These are phyloP conservation scores for Lucilia cuprina DNA, from an alignment of 1,140 invertebrate genomes.

Conservation along the genomic window DNA sequence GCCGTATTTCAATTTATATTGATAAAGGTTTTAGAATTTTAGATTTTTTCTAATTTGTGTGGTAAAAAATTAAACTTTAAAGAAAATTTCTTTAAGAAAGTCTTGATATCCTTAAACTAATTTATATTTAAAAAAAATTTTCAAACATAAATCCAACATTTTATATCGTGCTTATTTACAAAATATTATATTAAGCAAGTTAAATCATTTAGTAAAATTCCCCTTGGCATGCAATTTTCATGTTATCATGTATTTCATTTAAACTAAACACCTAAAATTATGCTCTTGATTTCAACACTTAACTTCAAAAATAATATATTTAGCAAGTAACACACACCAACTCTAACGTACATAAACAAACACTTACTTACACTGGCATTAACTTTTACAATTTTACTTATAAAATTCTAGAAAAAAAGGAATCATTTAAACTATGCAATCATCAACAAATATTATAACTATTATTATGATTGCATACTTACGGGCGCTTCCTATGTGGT, in stretches of 20 bases:
- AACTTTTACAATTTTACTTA: background rate
- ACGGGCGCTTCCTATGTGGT: constrained; percentile 26
- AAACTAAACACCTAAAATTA: constrained; percentile 12
- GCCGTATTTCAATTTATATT: constrained; percentile 26
- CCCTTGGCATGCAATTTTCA: constrained; percentile 5
- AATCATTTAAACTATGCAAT: constrained; percentile 30
- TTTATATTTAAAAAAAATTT: no score
- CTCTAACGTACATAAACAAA: background rate
- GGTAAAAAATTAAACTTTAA: background rate
- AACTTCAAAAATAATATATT: background rate
- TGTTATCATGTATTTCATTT: constrained; percentile 12
- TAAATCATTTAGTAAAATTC: background rate
- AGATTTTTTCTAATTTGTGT: background rate
- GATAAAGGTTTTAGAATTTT: background rate
- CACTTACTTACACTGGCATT: background rate
- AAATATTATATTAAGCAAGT: background rate
- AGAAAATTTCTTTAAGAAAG: no score
- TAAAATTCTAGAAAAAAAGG: background rate
- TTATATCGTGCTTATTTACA: no score
- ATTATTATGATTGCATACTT: constrained; percentile 24
- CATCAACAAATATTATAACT: constrained; percentile 33
- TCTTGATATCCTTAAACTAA: no score
- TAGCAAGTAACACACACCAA: background rate
- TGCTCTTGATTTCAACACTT: background rate
- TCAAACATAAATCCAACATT: no score